These are phyloP conservation scores for Bovichtus variegatus DNA, from an alignment of 2,797 vertebrate species.

Conservation along the genomic window DNA sequence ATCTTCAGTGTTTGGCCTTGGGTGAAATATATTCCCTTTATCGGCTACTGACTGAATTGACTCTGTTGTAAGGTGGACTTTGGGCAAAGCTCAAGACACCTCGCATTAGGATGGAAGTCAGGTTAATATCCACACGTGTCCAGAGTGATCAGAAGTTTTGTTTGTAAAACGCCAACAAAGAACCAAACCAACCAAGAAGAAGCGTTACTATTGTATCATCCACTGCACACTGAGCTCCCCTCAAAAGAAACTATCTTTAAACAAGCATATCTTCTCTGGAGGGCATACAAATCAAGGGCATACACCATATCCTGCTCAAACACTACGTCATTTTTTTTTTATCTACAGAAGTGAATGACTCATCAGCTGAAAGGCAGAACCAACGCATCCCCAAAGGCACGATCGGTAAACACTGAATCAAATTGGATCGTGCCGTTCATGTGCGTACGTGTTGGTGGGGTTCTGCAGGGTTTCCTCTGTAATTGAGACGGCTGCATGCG, in stretches of 20 bases:
- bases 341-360: constrained; percentile 36
- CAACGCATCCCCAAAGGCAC: constrained; percentile 19
- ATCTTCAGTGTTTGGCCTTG: constrained; percentile 33
- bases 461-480: not conserved
- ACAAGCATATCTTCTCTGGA: constrained; percentile 1
- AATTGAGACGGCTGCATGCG: constrained; percentile 21
- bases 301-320: not conserved
- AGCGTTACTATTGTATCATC: not conserved
- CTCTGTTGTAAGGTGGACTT: not conserved
- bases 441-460: not conserved
- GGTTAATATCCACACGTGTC: not conserved
- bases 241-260: constrained; percentile 17
- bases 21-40: not conserved
- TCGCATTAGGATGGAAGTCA: constrained; percentile 14
- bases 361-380: constrained; percentile 43
- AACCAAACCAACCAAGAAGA: not conserved
- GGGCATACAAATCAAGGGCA: constrained; percentile 23
- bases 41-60: constrained; percentile 9
- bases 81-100: not conserved
- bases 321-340: constrained; percentile 3
- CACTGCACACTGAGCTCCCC: not conserved
- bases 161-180: not conserved
- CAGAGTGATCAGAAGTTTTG: not conserved
- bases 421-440: constrained; percentile 41
- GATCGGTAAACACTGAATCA: constrained; percentile 41